Evolutionary conservation across 2,888 invertebrate genomes (phyloP), one percentile per base, ranked within the genome.

Genomic region (Noctua pronuba): DNA sequence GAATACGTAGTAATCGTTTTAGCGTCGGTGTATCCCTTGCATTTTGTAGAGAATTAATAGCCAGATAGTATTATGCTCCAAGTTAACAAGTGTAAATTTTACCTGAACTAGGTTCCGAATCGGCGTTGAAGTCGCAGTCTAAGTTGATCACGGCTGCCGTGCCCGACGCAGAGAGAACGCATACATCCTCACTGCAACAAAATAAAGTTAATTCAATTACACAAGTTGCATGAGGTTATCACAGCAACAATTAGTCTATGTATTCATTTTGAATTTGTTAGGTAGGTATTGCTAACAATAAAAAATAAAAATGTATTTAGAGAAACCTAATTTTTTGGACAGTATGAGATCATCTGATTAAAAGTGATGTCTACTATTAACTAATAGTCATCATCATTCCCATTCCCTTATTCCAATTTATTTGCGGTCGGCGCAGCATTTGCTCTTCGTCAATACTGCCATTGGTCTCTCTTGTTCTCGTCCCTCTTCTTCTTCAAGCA

Each of bases 131-230:
- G 49, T 95, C 96, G 52, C 95, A 95, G 83, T 96, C 96, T 16
- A 96, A 85, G 58, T 96, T 96, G 84, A 96, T 98, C 31, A 99
- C 98, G 0, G 99, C 99, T 2, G 99, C 99, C 0, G 99, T 99
- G 0, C 99, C 99, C 35, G 98, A 98, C 0, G 99, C 99, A 71
- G 99, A 99, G 55, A 99, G 94, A 1, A 99, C 98, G 92, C 99
- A 99, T 0, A 99, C 98, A 89, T 99, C 99, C 91, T 99, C 99
- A 88, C 99, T 99, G 93, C 8, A 41, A 95, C 8, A 41, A 95
- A 93, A 81, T 79, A 82, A 52, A 69, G 79, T 41, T 69, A 5
- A 18, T 46, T 8, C 0, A 18, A 28, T 46, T 21, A 10, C 5
- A 16, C 21, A 2, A 35, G 31, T 55, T n/a, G n/a, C n/a, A 52